These are phyloP conservation scores for Paralvinella palmiformis DNA, from an alignment of 1,140 invertebrate species.

Conservation along the genomic window DNA sequence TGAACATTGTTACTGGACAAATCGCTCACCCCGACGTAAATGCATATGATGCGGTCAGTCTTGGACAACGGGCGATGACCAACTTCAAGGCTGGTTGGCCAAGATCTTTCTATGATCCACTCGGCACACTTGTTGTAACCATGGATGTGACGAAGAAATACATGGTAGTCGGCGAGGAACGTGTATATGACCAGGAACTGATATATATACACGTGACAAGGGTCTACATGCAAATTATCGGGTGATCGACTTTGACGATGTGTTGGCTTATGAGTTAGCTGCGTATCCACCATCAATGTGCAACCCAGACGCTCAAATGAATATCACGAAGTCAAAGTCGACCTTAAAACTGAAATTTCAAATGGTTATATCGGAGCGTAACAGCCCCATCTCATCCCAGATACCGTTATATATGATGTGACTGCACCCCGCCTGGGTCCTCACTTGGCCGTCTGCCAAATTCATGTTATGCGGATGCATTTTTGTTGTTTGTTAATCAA, in stretches of 20 bases:
- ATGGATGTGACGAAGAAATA: neutral
- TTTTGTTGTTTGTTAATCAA: neutral
- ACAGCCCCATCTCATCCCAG: neutral
- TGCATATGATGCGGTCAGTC: neutral
- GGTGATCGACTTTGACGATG: neutral
- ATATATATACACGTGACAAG: neutral
- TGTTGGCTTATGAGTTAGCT: neutral
- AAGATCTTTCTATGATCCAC: neutral
- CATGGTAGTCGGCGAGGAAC: no score
- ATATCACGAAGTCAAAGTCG: neutral
- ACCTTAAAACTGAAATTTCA: no score
- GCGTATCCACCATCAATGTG: neutral
- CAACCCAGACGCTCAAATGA: neutral
- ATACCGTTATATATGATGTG: neutral
- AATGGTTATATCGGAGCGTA: neutral
- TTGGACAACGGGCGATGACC: neutral
- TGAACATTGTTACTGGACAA: constrained; percentile 9
- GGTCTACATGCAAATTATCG: constrained; percentile 2
- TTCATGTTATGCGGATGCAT: neutral
- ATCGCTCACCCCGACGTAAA: neutral
- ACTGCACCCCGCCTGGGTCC: neutral
- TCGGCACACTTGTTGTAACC: no score
- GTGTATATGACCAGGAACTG: constrained; percentile 2
- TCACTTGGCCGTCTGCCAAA: no score
- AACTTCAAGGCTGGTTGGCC: neutral